Base-by-base conservation (phyloP, 2,888 invertebrate genomes). In the Rhodophaea formosa region DNA sequence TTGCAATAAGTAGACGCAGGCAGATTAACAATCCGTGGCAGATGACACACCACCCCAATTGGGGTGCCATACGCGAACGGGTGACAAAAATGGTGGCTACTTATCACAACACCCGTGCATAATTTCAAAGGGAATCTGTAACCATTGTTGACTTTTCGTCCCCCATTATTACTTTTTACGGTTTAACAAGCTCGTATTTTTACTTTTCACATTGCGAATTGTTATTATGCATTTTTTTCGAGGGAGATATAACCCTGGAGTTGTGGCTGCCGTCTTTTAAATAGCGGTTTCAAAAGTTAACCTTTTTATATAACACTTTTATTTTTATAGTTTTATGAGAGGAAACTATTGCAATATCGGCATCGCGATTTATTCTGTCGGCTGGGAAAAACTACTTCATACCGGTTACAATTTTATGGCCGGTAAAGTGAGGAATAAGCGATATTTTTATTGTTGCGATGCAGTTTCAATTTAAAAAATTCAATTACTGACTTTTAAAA, bases 151-250 rank as follows among this genome's bases (percentile, higher is more conserved):
- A 90, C 89, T 90, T 82, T 83, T 73, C 68, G 71, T 79, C 75
- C 85, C 87, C 88, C 75, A 87, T 86, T 89, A 89, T 88, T 87
- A 86, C 88, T 86, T 88, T 90, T 91, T 88, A 90, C 90, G 89
- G 86, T 88, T 89, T 90, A 90, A 90, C 90, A 88, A 88, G 85
- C 88, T 86, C 85, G 87, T 86, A 86, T 86, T 88, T 84, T 88
- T 85, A 86, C 82, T 89, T 90, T 89, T 89, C 89, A 86, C 81
- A 79, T 88, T 80, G 79, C 83, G 86, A 84, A 87, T 86, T 86
- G 87, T 86, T 85, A 86, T 86, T 84, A 78, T 79, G 75, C 72
- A 74, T 79, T 79, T 84, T 82, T 75, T 75, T 72, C 75, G 74
- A 75, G 83, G 84, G 84, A 77, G 78, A 66, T 79, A 3, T 5